Evolutionary conservation across 2,797 vertebrate genomes (phyloP).

Genomic region (Nannoperca australis): DNA sequence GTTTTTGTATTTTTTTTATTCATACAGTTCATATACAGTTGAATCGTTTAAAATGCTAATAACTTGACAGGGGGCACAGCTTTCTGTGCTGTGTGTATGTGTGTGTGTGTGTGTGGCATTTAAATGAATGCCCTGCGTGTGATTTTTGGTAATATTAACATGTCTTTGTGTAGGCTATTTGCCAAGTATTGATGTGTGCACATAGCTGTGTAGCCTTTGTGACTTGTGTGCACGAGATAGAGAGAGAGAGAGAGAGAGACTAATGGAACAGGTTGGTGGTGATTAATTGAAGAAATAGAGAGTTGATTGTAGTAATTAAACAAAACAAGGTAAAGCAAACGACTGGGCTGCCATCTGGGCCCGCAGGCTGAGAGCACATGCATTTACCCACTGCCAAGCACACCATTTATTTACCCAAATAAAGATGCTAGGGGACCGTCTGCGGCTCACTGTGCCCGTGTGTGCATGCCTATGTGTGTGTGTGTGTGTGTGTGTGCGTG

Average conservation of each 20-base stretch:
- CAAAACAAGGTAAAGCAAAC: slow-evolving; percentile 99
- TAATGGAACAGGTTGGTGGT: slow-evolving; percentile 98
- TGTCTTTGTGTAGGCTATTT: slow-evolving; percentile 29
- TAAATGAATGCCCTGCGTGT: slow-evolving; percentile 19
- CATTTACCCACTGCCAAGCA: slow-evolving; percentile 93
- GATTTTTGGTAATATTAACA: slow-evolving; percentile 33
- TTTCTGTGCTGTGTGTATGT: slow-evolving; percentile 18
- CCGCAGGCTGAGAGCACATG: slow-evolving; percentile 90
- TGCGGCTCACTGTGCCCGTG: slow-evolving; percentile 59
- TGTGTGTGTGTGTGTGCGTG: slow-evolving; percentile 19
- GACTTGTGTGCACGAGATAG: slow-evolving; percentile 20
- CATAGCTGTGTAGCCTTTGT: slow-evolving; percentile 17
- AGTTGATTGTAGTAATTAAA: slow-evolving; percentile 99
- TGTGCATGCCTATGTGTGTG: slow-evolving; percentile 34
- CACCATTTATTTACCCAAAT: slow-evolving; percentile 92
- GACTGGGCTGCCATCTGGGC: slow-evolving; percentile 95
- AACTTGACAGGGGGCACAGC: slow-evolving; percentile 79
- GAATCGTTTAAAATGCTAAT: slow-evolving; percentile 91
- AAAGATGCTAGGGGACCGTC: slow-evolving; percentile 85
- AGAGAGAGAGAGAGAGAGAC: slow-evolving; percentile 66
- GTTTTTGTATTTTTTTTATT: slow-evolving; percentile 35
- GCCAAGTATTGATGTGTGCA: slow-evolving; percentile 32
- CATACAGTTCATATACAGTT: slow-evolving; percentile 91
- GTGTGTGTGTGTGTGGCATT: slow-evolving; percentile 41
- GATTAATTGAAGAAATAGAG: slow-evolving; percentile 99